phyloP scores from a whole-genome alignment of 1,140 invertebrate species.

The Marisa cornuarietis region DNA sequence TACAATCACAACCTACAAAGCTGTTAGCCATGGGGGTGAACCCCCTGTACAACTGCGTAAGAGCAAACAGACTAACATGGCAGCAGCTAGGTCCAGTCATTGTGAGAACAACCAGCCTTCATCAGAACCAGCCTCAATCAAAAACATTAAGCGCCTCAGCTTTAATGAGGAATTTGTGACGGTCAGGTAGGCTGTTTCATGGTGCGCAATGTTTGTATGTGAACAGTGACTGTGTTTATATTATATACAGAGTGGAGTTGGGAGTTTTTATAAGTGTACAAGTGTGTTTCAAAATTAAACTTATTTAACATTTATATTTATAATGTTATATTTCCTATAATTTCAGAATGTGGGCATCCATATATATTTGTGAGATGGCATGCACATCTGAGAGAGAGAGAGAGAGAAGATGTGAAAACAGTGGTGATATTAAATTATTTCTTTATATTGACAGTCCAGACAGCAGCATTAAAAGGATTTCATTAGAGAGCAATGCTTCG shows the following conservation, averaged over 20 bases:
- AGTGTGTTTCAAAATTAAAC: not conserved
- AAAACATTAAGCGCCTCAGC: conserved; percentile 59
- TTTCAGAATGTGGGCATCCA: no score
- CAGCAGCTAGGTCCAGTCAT: no score
- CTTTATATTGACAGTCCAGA: not conserved
- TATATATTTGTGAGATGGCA: no score
- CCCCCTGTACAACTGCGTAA: conserved; percentile 53
- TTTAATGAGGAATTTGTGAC: conserved; percentile 49
- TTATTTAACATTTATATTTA: no score
- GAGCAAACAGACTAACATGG: conserved; percentile 17
- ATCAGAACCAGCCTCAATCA: conserved; percentile 52
- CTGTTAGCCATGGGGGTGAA: conserved; percentile 30
- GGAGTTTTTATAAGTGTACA: conserved; percentile 2
- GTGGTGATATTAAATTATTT: not conserved
- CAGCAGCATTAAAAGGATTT: not conserved
- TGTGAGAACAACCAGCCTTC: not conserved
- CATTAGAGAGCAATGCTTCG: not conserved
- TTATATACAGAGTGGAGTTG: not conserved
- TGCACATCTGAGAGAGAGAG: no score
- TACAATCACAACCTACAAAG: conserved; percentile 58
- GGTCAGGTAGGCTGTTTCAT: conserved; percentile 22
- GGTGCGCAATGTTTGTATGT: no score
- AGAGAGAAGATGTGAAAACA: not conserved
- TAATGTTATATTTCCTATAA: no score
- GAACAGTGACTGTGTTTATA: no score